These are phyloP conservation scores for Ailuropoda melanoleuca DNA, from an alignment of 2,113 vertebrate species.

Conservation along the genomic window DNA sequence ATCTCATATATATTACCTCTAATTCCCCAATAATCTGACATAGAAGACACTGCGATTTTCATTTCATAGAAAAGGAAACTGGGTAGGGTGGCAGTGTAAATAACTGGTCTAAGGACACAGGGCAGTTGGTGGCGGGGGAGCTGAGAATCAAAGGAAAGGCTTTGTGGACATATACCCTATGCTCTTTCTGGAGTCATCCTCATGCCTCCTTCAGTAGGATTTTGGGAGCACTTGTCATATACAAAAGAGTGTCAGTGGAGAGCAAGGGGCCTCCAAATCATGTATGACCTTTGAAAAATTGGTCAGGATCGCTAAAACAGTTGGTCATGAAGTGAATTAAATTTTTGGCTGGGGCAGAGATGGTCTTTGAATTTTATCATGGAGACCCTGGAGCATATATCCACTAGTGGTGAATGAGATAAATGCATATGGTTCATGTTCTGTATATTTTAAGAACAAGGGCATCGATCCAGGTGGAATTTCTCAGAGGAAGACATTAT, in stretches of 20 bases:
- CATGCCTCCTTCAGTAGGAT: neutral
- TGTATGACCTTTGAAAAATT: neutral
- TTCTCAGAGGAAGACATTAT: neutral
- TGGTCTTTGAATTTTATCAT: neutral
- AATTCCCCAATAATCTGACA: neutral
- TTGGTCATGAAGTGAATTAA: neutral
- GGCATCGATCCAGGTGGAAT: neutral
- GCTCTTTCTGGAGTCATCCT: fast-evolving
- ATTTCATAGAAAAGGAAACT: neutral
- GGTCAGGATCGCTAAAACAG: neutral
- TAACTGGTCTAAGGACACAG: neutral
- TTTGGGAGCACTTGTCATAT: neutral
- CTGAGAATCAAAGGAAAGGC: neutral
- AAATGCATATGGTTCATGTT: neutral
- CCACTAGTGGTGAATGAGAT: neutral
- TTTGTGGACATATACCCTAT: fast-evolving
- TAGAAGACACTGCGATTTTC: neutral
- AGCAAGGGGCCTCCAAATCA: neutral
- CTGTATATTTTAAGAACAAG: neutral
- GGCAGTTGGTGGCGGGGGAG: fast-evolving
- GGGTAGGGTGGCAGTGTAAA: neutral
- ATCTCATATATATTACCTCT: neutral
- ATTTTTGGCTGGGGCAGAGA: neutral
- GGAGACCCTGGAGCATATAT: neutral
- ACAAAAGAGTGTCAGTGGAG: neutral